Base-by-base conservation (phyloP, 2,888 invertebrate genomes). In the Aethes cnicana region DNA sequence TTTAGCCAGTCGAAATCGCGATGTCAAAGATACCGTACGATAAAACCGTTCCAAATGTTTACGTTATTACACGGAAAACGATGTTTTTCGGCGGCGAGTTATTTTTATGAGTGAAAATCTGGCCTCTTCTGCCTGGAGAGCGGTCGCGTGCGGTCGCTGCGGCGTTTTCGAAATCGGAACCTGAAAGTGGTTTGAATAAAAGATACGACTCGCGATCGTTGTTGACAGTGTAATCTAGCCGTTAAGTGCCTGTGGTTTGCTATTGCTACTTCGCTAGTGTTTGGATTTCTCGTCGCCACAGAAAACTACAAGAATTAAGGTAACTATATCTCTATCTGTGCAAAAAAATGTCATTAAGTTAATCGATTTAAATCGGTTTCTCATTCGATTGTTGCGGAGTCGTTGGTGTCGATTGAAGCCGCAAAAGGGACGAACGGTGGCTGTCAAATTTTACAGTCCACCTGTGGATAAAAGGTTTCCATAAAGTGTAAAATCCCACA, bases 1-100 rank as follows among this genome's bases (percentile, higher is more conserved):
- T 80, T 84, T 87, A 87, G 85, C 83, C 87, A 89, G 88, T 88
- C 69, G 71, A 77, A 81, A 81, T 75, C 84, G 77, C 80, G 87
- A 77, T 80, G 82, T 79, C 81, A 75, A 69, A 74, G 73, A 70
- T 69, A 69, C 58, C 71, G 79, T 77, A 79, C 81, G 69, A 69
- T 68, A 61, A 60, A 58, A 66, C 61, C 63, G 68, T 61, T 54
- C 53, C 52, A 23, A 54, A 55, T 68, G 74, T 76, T 77, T 77
- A 76, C 70, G 59, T 68, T 70, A 60, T 47, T 55, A 59, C 55
- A 56, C 47, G 53, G 57, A 49, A 50, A 70, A 71, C 72, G 66
- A 68, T 73, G 75, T 76, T 78, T 78, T 73, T 72, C 70, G 67
- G 69, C 63, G 56, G 63, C 57, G 72, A 66, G 78, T 80, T 82